Evolutionary conservation across 2,888 invertebrate genomes (phyloP).

Genomic region (Hypomecis atomaria): DNA sequence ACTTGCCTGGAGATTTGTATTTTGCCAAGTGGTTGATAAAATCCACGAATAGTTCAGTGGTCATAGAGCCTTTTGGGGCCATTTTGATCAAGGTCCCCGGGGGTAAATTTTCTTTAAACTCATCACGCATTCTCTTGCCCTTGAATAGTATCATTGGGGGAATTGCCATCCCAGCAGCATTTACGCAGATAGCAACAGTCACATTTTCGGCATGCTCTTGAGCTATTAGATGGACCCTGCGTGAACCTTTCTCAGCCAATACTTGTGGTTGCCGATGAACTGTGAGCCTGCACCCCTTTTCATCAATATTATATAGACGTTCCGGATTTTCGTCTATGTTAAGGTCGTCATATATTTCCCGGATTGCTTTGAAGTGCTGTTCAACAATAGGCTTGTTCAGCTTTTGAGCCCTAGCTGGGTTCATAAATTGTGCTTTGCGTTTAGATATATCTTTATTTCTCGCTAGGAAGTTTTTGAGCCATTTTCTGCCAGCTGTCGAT

Average conservation of each 20-base stretch:
- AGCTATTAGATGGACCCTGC: too few relatives aligned
- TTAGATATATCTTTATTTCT: constrained; percentile 26
- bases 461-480: constrained; percentile 25
- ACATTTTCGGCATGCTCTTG: too few relatives aligned
- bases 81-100: too few relatives aligned
- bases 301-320: constrained; percentile 40
- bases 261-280: too few relatives aligned
- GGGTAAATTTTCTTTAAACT: too few relatives aligned
- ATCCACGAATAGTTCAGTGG: constrained; percentile 32
- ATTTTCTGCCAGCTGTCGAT: constrained; percentile 32
- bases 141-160: too few relatives aligned
- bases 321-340: constrained; percentile 37
- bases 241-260: too few relatives aligned
- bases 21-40: constrained; percentile 38
- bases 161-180: too few relatives aligned
- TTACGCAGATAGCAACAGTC: too few relatives aligned
- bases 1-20: constrained; percentile 36
- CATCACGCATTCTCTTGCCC: too few relatives aligned
- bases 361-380: constrained; percentile 16
- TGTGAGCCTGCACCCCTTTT: too few relatives aligned
- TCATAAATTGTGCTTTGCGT: constrained; percentile 35
- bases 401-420: constrained; percentile 38
- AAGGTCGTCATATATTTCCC: constrained; percentile 32
- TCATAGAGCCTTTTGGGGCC: too few relatives aligned
- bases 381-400: constrained; percentile 35